These are phyloP conservation scores for Osmerus eperlanus DNA, from an alignment of 2,113 vertebrate species.

Conservation along the genomic window DNA sequence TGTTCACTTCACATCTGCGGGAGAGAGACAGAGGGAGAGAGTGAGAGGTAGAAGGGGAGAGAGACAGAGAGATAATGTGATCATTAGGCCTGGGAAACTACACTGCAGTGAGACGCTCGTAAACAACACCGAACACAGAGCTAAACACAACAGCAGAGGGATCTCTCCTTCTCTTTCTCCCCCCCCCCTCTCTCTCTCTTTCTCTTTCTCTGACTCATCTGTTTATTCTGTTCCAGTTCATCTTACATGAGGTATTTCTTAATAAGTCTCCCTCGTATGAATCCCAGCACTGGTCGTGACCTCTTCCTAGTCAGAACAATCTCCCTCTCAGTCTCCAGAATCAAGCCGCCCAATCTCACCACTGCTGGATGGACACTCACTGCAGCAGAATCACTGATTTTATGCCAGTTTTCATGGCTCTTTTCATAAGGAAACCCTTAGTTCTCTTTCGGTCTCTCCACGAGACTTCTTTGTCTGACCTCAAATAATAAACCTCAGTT, in stretches of 20 bases:
- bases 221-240: conserved; percentile 39
- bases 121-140: background rate
- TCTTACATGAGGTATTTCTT: conserved; percentile 32
- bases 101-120: background rate
- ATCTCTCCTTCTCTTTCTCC: background rate
- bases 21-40: background rate
- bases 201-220: conserved; percentile 42
- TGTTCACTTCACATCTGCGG: conserved; percentile 61
- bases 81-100: no score
- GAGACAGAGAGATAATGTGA: background rate
- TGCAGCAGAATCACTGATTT: no score
- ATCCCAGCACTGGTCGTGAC: conserved; percentile 25
- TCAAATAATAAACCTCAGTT: no score
- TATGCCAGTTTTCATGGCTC: no score
- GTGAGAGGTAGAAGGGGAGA: background rate
- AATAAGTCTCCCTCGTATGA: conserved; percentile 34
- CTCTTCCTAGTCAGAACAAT: conserved; percentile 2
- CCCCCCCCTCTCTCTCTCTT: background rate
- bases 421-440: no score
- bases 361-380: no score
- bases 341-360: no score
- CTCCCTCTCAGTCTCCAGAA: background rate
- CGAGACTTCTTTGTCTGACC: no score
- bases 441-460: no score
- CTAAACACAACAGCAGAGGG: background rate